Base-by-base conservation (phyloP, 2,113 vertebrate genomes). In the Shinisaurus crocodilurus region DNA sequence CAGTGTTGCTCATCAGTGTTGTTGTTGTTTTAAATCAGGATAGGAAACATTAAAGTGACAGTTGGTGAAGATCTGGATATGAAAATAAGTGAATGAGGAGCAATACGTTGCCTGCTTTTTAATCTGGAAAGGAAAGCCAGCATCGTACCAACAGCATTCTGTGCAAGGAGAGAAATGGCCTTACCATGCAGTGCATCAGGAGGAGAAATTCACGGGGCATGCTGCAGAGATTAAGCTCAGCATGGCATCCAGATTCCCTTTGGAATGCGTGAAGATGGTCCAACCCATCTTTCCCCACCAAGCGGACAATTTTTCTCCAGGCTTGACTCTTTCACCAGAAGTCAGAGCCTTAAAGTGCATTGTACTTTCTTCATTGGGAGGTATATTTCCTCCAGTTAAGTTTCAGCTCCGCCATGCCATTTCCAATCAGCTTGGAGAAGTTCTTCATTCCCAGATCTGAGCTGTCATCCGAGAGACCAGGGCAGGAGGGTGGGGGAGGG, bases 131-230 rank as follows among this genome's bases (percentile, higher is more conserved):
- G 25, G 82, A 89, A 27, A 32, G 82, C 40, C 27, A 48, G 32
- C 16, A 76, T 37, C 9, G 2, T 43, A 90, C 70, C 37, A 92
- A 65, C 82, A 88, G 91, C 45, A 63, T 91, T 96, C 94, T 88
- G 92, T 90, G 91, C 81, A 84, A 93, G 86, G 89, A 91, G 91
- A 87, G 94, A 94, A 94, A 94, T 65, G 94, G 96, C 96, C 98
- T 97, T 98, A 99, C 99, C 98, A 98, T 98, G 97, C 97, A 98
- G 96, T 98, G 98, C 98, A 99, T 99, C 98, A 98, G 98, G 98
- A 99, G 97, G 98, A 98, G 97, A 96, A 97, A 96, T 97, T 97
- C 97, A 98, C 96, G 96, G 96, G 97, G 97, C 98, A 98, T 98
- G 98, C 98, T 97, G 98, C 96, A 96, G 96, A 95, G 96, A 97